These are phyloP conservation scores for Pogonocichla stellata DNA, from an alignment of 2,113 vertebrate species.

Conservation along the genomic window DNA sequence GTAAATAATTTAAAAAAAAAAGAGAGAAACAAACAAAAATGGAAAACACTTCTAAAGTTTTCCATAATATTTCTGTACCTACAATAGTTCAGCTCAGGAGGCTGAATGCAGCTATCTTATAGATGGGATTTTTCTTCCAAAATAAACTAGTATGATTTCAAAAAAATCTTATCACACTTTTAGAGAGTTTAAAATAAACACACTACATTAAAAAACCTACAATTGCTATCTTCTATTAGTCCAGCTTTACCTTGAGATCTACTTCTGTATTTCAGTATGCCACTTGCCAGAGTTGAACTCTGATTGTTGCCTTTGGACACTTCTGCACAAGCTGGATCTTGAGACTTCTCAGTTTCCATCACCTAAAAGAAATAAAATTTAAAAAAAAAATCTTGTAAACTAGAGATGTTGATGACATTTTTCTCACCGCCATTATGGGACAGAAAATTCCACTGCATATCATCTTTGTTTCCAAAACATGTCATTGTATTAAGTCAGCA, in stretches of 20 bases:
- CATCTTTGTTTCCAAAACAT: background rate
- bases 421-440: background rate
- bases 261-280: constrained; percentile 83
- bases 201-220: background rate
- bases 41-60: background rate
- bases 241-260: constrained; percentile 82
- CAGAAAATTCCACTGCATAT: background rate
- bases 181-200: background rate
- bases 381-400: background rate
- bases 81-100: background rate
- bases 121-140: background rate
- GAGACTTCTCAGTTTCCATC: constrained; percentile 76
- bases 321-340: constrained; percentile 73
- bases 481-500: background rate
- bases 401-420: background rate
- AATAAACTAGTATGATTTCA: background rate
- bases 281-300: constrained; percentile 76
- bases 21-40: background rate
- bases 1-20: background rate
- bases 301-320: constrained; percentile 75
- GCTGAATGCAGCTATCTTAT: background rate
- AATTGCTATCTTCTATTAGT: background rate
- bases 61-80: background rate
- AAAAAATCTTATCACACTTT: background rate
- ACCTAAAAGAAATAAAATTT: constrained; percentile 65